Evolutionary conservation across 92 coral and sea anemone genomes (phyloP), one percentile per base, ranked within the genome.

Genomic region (Parazoanthus darwini): DNA sequence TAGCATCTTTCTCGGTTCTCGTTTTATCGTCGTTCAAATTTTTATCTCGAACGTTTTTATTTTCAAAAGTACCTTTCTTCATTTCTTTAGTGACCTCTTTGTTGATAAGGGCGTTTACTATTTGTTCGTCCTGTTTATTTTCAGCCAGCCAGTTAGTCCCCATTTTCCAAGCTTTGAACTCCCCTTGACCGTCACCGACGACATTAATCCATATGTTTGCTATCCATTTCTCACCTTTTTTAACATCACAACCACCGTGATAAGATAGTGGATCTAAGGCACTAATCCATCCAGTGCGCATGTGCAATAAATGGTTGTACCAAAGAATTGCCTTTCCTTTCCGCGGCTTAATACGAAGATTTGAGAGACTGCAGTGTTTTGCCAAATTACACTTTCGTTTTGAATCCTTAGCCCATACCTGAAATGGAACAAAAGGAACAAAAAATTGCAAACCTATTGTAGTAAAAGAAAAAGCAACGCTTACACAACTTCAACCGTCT

Each of bases 161-260:
- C 87, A 89, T 90, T 85, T 92, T 95, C 99, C 99, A 96, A 1
- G 98, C 95, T 67, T 93, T 89, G 38, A 96, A 81, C 80, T 95
- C 94, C 10, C 70, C 89, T 50, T 85, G 88, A 3, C 99, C 99
- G 85, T 96, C 98, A 0, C 99, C 99, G 33, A 89, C 88, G 22
- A 96, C 81, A 15, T 95, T 93, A 14, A 96, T 91, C 99, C 99
- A 96, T 56, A 91, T 91, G 82, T 94, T 93, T 3, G 99, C 99
- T 10, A 95, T 88, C 99, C 99, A 97, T 86, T 95, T 97, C 29
- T 94, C 95, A 8, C 99, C 98, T 65, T 93, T 91, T 44, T 35
- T 86, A 42, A 96, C 96, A 54, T 70, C 89, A 83, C 99, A 97
- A n/a, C 90, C 95, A n/a, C 99, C 99, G 48, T 96, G 96, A 75